Conservation (phyloP, 1,140 invertebrate genomes). For the Philotrypesis tridentata region DNA sequence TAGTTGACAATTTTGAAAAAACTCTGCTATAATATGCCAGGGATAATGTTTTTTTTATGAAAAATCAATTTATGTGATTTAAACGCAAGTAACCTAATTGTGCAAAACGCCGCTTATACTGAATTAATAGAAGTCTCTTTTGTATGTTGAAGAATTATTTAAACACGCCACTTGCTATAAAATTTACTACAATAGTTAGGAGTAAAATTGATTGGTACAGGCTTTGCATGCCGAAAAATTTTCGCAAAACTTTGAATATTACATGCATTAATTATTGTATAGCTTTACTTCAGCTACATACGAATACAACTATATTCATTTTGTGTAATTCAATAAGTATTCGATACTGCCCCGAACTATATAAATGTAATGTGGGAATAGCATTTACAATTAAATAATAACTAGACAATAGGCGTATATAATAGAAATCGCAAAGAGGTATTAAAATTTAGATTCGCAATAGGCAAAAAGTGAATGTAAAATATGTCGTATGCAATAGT, state of each 20-base stretch:
- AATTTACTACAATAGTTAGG: neutral
- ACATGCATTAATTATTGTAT: neutral
- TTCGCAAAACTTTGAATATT: neutral
- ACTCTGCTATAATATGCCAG: neutral
- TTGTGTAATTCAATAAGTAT: too few relatives aligned
- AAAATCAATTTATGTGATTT: neutral
- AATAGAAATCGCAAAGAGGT: neutral
- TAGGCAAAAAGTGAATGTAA: neutral
- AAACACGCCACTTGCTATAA: neutral
- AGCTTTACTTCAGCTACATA: neutral
- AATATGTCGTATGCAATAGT: constrained; percentile 30
- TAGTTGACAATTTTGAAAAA: neutral
- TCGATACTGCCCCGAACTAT: neutral
- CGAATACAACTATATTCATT: too few relatives aligned
- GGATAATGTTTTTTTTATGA: neutral
- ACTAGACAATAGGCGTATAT: neutral
- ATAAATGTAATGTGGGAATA: neutral
- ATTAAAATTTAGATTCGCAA: neutral
- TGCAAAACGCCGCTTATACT: neutral
- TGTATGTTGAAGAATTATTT: neutral
- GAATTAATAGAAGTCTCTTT: neutral
- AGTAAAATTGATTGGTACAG: neutral
- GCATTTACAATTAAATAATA: neutral
- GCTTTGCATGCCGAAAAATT: constrained; percentile 10
- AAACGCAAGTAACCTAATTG: neutral